These are phyloP conservation scores for Nannospalax galili DNA, from an alignment of 2,113 vertebrate species.

Conservation along the genomic window DNA sequence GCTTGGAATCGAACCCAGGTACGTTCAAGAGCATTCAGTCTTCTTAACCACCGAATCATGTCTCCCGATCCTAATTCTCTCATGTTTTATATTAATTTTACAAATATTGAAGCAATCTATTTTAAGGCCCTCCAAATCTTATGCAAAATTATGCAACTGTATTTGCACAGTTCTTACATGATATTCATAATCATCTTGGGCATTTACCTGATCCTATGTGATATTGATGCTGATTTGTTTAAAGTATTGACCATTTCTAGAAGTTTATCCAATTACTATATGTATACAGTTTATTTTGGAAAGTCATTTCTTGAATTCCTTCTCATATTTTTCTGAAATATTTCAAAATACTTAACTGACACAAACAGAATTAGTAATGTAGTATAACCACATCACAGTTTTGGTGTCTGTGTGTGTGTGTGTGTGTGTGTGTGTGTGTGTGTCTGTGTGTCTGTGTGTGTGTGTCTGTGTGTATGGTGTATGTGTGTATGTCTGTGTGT, in stretches of 20 bases:
- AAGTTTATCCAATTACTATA: no score
- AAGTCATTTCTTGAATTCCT: no score
- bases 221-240: no score
- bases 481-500: no score
- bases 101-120: neutral
- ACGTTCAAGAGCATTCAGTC: no score
- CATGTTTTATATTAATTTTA: neutral
- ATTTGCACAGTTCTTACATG: neutral
- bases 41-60: no score
- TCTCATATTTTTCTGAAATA: no score
- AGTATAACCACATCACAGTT: neutral
- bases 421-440: neutral
- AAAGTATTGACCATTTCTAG: no score
- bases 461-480: neutral
- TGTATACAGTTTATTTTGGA: no score
- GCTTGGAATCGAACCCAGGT: no score
- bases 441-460: neutral
- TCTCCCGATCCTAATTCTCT: neutral
- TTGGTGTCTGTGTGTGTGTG: neutral
- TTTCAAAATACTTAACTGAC: neutral
- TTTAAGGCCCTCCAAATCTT: neutral
- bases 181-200: neutral
- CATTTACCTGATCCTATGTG: neutral
- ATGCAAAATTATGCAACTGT: neutral
- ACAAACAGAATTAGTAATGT: neutral